Evolutionary conservation across 2,888 invertebrate species (phyloP), one percentile per base, ranked within the genome.

Genomic region (Sinotaia quadrata): DNA sequence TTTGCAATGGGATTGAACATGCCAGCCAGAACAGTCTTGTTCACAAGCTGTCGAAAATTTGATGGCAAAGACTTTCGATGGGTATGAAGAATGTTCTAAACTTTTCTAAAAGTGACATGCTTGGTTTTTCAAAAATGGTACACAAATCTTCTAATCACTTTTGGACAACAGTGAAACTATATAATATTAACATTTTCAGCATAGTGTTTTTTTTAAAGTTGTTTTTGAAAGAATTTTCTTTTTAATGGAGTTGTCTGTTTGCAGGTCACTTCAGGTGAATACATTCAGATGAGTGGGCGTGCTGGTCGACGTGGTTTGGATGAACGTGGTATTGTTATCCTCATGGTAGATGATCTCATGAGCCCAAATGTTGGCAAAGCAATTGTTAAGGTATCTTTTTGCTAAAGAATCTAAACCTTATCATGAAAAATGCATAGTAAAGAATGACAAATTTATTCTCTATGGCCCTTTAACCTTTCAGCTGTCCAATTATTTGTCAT

Each of bases 1-100:
- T 99, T 99, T 90, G 97, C 99, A 24, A 99, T 99, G 99, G 99
- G 99, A 1, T 90, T 99, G 10, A 99, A 99, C 90, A 99, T 99
- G 99, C 99, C 99, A 4, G 99, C 99, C 0, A 93, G 98, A 82
- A 99, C 99, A 0, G 99, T 99, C 0, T 91, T 99, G 0, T 99
- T 99, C 84, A 98, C 98, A 0, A 94, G 93, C 54, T 94, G 95
- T 47, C 92, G 96, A 69, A 99, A 99, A 89, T 99, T 95, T 89
- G 99, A 99, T 88, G 99, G 99, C 24, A 95, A 94, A 87, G 94
- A 95, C 84, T 95, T 95, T 83, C 91, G 99, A 89, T 97, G 94
- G 93, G 94, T 96, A 89, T 91, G 91, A 89, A 8, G 4, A 24
- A 3, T n/a, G 12, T 24, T 31, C 33, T 29, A 12, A 34, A 18